Evolutionary conservation across 2,113 vertebrate species (phyloP), one percentile per base, ranked within the genome.

Genomic region (Epinephelus cyanopodus): DNA sequence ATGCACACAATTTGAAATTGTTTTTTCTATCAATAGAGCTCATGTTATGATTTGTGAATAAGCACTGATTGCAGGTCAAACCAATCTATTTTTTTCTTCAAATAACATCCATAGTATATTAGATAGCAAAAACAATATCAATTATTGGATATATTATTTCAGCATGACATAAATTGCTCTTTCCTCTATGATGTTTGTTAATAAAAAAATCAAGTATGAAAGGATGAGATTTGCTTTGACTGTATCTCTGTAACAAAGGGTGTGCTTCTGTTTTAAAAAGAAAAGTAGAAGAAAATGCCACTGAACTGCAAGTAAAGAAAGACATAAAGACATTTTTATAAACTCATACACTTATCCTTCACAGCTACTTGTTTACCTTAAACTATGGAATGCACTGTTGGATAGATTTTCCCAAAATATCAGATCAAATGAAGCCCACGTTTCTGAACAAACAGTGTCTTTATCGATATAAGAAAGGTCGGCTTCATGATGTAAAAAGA

Each of bases 301-400:
- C 93, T 95, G 74, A 89, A 95, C 95, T 93, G 93, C 91, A 95
- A 93, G 95, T 85, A 73, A 89, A 89, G 91, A 93, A 95, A 95
- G 95, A 96, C 86, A 94, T 78, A 83, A 95, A 93, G 94, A 95
- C 92, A 94, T 94, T 96, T 95, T 93, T 90, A 95, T 93, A 96
- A 96, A 96, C 93, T 94, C 89, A 90, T 96, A 95, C 95, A 95
- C 94, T 93, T 95, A 97, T 95, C 96, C 95, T 96, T 95, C 96
- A 96, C 94, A 90, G 95, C 89, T 89, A 92, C 95, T 84, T 90
- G 67, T 77, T 83, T 57, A 77, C 70, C 61, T 79, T 54, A 57
- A 69, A 74, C 42, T 79, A 86, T 85, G 81, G 90, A 90, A 89
- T 89, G 84, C 80, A 83, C 77, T 78, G 79, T 56, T 77, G 63